Conservation (phyloP, 2,888 invertebrate genomes). For the Ferrisia virgata region DNA sequence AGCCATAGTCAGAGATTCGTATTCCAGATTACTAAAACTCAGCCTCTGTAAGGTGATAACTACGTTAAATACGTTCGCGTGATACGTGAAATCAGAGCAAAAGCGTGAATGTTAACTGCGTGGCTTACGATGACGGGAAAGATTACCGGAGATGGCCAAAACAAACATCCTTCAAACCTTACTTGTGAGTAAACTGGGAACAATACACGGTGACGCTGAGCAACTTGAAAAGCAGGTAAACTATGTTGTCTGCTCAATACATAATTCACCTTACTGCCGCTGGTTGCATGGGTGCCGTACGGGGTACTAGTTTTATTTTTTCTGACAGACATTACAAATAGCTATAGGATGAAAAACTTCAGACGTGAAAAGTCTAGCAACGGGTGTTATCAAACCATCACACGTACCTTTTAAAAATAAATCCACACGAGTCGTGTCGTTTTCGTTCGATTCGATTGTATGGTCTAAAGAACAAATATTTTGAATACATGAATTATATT, state of each 20-base stretch:
- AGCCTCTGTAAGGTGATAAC: neutral
- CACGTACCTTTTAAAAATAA: neutral
- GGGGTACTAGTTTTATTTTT: neutral
- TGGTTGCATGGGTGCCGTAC: neutral
- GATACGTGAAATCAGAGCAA: neutral
- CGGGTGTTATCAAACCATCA: neutral
- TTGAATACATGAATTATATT: neutral
- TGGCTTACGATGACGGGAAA: neutral
- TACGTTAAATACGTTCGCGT: neutral
- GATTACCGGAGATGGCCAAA: neutral
- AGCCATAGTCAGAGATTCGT: neutral
- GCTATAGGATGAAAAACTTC: neutral
- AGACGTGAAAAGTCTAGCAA: neutral
- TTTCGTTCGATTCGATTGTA: slow-evolving; percentile 19
- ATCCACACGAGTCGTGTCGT: neutral
- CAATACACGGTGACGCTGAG: neutral
- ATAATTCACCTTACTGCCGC: neutral
- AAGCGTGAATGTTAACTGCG: neutral
- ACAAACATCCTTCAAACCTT: neutral
- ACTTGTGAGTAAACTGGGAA: neutral
- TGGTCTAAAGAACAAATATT: neutral
- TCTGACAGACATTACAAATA: neutral
- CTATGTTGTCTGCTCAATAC: neutral
- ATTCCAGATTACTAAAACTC: neutral
- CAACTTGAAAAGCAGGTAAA: neutral